Evolutionary conservation across 2,888 invertebrate genomes (phyloP), one percentile per base, ranked within the genome.

Genomic region (Lingula anatina): DNA sequence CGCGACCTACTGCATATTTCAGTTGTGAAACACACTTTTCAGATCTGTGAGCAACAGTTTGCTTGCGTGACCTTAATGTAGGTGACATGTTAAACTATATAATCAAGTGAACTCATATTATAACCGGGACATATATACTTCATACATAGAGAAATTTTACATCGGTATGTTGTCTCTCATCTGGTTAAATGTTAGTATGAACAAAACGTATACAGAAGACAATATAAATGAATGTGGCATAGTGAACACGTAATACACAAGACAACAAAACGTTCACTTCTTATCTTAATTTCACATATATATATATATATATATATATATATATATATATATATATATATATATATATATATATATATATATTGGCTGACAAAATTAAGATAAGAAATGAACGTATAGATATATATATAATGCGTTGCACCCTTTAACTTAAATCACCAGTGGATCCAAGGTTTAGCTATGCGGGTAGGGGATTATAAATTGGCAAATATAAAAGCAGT

Each of bases 251-350:
- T 39, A 39, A 7, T 18, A 7, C n/a, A n/a, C n/a, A 7, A 39
- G 18, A 39, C 18, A 39, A 7, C n/a, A 7, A n/a, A 7, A 39
- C 39, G 21, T n/a, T 18, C 18, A 39, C 18, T 18, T 39, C n/a
- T n/a, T 18, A 18, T 7, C 18, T 18, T 39, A 39, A 18, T 18
- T 39, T 18, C 21, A n/a, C 18, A 39, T 39, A 39, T 39, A 39
- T 39, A 39, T 39, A 39, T n/a, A 39, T 39, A 39, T n/a, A 39
- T n/a, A 39, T 39, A 39, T n/a, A n/a, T n/a, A n/a, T 39, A 39
- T 39, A 39, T 39, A 39, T n/a, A 39, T n/a, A 39, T n/a, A 39
- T 39, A 39, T 39, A n/a, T 39, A 39, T n/a, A 39, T n/a, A 39
- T n/a, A 39, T n/a, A 39, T 39, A 39, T n/a, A 39, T 39, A 39